Evolutionary conservation across 2,888 invertebrate genomes (phyloP), one percentile per base, ranked within the genome.

Genomic region (Sthenelais limicola): DNA sequence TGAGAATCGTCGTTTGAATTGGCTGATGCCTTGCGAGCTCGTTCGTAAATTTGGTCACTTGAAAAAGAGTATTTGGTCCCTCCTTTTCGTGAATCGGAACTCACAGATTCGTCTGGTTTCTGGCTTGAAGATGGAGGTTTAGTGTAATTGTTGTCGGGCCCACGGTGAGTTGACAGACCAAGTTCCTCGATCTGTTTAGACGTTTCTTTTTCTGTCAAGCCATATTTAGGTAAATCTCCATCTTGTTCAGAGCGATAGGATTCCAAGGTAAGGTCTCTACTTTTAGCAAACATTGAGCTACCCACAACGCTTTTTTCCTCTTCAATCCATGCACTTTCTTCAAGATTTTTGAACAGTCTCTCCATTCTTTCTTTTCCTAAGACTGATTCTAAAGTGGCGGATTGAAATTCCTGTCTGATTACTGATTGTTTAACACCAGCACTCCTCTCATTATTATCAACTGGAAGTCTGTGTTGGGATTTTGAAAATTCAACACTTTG

Each of bases 261-360:
- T 1, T 62, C 62, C 15, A 62, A 26, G 1, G 9, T 62, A 2
- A 62, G 1, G 24, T 62, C 38, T 38, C 28, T 9, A 7, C 26
- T 26, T 54, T 15, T 18, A 43, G 12, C 54, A 3, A 30, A n/a
- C n/a, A n/a, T n/a, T n/a, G n/a, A n/a, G n/a, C n/a, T n/a, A n/a
- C n/a, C 56, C 9, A 3, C 4, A 3, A 21, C n/a, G 30, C 32
- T 56, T 15, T 28, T 56, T 3, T 56, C 32, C 2, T 62, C 62
- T 2, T 33, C 62, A 15, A 62, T 4, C 71, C 71, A 71, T 1
- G 30, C 73, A 58, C 73, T 76, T 43, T 76, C 76, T 26, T 72
- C 48, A 24, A 76, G 62, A 47, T 76, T 76, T 30, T 72, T 62
- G 62, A 76, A 49, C 47, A 76, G 33, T 21, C 76, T 32, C 35